Percentiles rank a stretch among this genome's conserved stretches.
These are phyloP conservation scores for Stegodyphus dumicola DNA, from an alignment of 1,140 invertebrate species.

Conservation along the genomic window DNA sequence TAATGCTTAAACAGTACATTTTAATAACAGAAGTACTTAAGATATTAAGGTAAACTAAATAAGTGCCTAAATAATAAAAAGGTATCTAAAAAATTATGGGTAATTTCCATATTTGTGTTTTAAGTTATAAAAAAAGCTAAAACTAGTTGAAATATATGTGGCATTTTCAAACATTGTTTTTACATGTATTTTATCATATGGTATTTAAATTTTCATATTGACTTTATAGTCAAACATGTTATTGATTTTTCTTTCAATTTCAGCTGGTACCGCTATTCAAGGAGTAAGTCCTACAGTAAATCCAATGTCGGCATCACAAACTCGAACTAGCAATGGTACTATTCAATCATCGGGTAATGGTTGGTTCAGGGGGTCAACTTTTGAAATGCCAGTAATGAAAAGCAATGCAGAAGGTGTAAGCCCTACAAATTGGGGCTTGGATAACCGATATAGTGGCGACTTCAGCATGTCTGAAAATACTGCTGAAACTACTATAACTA, in stretches of 20 bases:
- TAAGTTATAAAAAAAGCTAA: no score
- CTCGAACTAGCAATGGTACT: background rate
- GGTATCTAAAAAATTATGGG: no score
- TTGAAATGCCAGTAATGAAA: slow-evolving; percentile 29
- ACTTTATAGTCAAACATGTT: no score
- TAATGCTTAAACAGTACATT: no score
- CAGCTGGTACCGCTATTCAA: slow-evolving; percentile 69
- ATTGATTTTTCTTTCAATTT: slow-evolving; percentile 19
- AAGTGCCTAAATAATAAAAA: no score
- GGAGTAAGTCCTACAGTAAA: slow-evolving; percentile 74
- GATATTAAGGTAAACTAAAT: no score
- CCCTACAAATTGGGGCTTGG: slow-evolving; percentile 21
- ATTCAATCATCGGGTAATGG: slow-evolving; percentile 19
- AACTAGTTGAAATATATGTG: no score
- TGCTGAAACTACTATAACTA: slow-evolving; percentile 69
- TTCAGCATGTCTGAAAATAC: slow-evolving; percentile 68
- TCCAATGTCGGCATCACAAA: slow-evolving; percentile 64
- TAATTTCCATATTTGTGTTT: no score
- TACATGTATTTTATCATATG: no score
- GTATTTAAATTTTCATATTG: no score
- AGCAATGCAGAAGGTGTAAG: slow-evolving; percentile 34
- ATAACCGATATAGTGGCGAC: slow-evolving; percentile 46
- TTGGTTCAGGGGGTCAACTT: slow-evolving; percentile 42
- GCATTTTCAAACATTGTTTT: no score
- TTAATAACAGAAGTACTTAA: no score